Evolutionary conservation across 2,797 vertebrate genomes (phyloP).

Genomic region (Pangasius mekongensis): DNA sequence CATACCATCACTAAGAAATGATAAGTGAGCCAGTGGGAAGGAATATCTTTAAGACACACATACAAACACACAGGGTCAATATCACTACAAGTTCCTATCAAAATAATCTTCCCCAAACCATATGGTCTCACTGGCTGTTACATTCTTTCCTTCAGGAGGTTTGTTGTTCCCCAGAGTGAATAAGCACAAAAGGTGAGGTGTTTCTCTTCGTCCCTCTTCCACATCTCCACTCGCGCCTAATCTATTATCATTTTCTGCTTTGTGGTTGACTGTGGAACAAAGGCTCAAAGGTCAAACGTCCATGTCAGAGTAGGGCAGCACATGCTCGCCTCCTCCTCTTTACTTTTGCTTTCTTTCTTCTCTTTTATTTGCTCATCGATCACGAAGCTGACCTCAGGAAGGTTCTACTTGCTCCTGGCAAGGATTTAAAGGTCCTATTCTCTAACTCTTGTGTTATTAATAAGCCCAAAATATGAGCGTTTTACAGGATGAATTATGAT

Average conservation of each 20-base stretch:
- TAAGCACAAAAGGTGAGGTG: constrained; percentile 67
- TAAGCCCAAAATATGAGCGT: background rate
- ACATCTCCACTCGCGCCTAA: background rate
- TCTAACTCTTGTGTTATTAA: background rate
- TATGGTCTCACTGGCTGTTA: constrained; percentile 50
- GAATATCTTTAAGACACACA: constrained; percentile 51
- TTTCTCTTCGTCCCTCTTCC: constrained; percentile 56
- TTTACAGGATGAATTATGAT: background rate
- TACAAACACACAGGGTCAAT: constrained; percentile 14
- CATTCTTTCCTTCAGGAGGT: constrained; percentile 61
- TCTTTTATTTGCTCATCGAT: constrained; percentile 64
- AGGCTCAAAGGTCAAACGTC: constrained; percentile 73
- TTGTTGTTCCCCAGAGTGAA: constrained; percentile 67
- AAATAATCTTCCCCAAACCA: constrained; percentile 58
- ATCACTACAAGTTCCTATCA: constrained; percentile 63
- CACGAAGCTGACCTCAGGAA: constrained; percentile 59
- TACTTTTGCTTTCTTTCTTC: constrained; percentile 63
- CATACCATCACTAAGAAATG: constrained; percentile 29
- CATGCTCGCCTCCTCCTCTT: constrained; percentile 16
- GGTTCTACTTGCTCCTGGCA: constrained; percentile 34
- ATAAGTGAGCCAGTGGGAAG: constrained; percentile 61
- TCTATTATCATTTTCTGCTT: constrained; percentile 68
- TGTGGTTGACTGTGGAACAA: constrained; percentile 67
- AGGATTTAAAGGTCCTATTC: background rate
- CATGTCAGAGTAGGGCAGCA: constrained; percentile 33